Evolutionary conservation across 2,113 vertebrate species (phyloP), one percentile per base, ranked within the genome.

Genomic region (Anolis carolinensis): DNA sequence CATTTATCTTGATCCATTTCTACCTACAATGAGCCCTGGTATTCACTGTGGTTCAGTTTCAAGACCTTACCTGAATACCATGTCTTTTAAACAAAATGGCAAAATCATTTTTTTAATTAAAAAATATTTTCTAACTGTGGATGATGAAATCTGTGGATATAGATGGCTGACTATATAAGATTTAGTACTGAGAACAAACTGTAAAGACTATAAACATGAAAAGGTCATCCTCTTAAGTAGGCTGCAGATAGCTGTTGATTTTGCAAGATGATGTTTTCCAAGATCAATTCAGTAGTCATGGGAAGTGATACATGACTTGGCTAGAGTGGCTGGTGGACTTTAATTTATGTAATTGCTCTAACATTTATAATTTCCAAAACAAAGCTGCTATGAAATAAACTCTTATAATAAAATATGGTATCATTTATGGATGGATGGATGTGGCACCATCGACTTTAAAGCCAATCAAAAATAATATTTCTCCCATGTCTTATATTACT

Each of bases 401-500:
- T 76, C 63, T 75, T 25, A 59, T 59, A n/a, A 79, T 79, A 85
- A 25, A 70, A 79, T 71, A 65, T 7, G 59, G 48, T 2, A 18
- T 2, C 4, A 59, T 44, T 59, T 79, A 67, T 13, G 55, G 0
- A 2, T 10, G 2, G 77, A 90, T 27, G 88, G 13, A 77, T 44
- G 72, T 85, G 88, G 81, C 84, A 11, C 55, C 62, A 52, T 65
- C 87, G 32, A 87, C 83, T 83, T 72, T 85, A 52, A 86, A 91
- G 81, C 72, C 65, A 72, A 50, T 72, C 87, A 30, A 84, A 65
- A 76, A 63, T 62, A 62, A 84, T 81, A 77, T 3, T 63, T 78
- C 1, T 80, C 86, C 21, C 71, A 34, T 36, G 0, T 84, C 88
- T 91, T 34, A 18, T 85, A n/a, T 86, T 83, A 59, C 79, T 0